Base-by-base conservation (phyloP, 2,113 vertebrate genomes). In the Sinocyclocheilus rhinocerous region DNA sequence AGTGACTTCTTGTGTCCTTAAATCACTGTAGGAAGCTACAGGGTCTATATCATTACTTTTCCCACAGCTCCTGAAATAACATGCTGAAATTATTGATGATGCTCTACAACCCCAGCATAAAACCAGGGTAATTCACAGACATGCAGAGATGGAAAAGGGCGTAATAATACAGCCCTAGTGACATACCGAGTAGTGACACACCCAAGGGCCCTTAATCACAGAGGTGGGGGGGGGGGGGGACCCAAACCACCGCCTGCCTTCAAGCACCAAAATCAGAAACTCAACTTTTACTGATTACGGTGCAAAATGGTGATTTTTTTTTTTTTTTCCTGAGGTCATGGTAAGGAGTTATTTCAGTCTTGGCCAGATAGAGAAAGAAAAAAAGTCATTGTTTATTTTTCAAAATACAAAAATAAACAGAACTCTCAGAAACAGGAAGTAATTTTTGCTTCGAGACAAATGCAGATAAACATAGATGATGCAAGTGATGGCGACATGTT, bases 171-270 rank as follows among this genome's bases (percentile, higher is more conserved):
- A 39, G 75, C 42, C 36, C 15, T 22, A 72, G 67, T 88, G 88
- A 90, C 88, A 15, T 84, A 85, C 86, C 91, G 87, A 91, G 91
- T 88, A 92, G 90, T 89, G 92, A 85, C 80, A 85, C 90, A 61
- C 77, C 84, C 86, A 84, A 83, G 89, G 84, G 90, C 90, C 90
- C 81, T 84, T 86, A 81, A 85, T 93, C 91, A 90, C 90, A 83
- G n/a, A n/a, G n/a, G n/a, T n/a, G n/a, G 81, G 63, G 88, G 89
- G 89, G 89, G 89, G 89, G n/a, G n/a, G n/a, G n/a, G 33, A 78
- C 26, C 24, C 52, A 11, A 81, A 50, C 36, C 22, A 45, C 39
- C 4, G 22, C 33, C 12, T 63, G 12, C 39, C 55, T 9, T 22
- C 7, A 65, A 65, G 59, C 36, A 45, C n/a, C 12, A 75, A 75